Percentiles rank a stretch among this genome's conserved stretches.
phyloP scores from a whole-genome alignment of 2,888 invertebrate species.

The Sminthurinus aureus region DNA sequence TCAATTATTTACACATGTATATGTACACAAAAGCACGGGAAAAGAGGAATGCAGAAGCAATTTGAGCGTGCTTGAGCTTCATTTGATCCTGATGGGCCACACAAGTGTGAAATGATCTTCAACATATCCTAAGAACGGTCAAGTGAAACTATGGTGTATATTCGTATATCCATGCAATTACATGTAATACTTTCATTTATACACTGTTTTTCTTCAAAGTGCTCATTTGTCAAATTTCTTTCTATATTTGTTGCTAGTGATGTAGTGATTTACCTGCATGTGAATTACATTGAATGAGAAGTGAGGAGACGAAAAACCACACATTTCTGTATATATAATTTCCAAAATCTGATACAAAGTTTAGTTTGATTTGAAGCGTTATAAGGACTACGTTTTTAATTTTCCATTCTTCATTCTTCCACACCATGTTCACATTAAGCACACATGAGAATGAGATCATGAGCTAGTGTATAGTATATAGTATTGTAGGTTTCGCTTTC shows the following conservation, averaged over 20 bases:
- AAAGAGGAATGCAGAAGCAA: background rate
- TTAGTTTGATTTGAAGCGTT: background rate
- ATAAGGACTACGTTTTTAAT: background rate
- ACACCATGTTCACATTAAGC: too few relatives aligned
- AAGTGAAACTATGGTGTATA: background rate
- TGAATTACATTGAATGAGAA: too few relatives aligned
- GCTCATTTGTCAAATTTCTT: background rate
- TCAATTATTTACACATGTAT: background rate
- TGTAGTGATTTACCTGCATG: too few relatives aligned
- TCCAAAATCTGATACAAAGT: background rate
- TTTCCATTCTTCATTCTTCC: background rate
- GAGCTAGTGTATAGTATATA: too few relatives aligned
- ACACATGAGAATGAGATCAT: too few relatives aligned
- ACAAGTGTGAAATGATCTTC: conserved; percentile 43
- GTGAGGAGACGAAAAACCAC: too few relatives aligned
- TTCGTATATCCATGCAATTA: background rate
- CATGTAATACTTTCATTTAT: too few relatives aligned
- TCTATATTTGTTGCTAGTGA: background rate
- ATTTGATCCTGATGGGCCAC: conserved; percentile 38
- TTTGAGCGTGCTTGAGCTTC: conserved; percentile 12
- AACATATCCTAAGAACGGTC: background rate
- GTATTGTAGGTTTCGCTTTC: background rate
- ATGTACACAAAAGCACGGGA: background rate
- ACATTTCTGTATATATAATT: too few relatives aligned
- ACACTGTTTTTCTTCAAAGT: too few relatives aligned